Conservation (phyloP, 2,888 invertebrate species). For the Nemoura dubitans region DNA sequence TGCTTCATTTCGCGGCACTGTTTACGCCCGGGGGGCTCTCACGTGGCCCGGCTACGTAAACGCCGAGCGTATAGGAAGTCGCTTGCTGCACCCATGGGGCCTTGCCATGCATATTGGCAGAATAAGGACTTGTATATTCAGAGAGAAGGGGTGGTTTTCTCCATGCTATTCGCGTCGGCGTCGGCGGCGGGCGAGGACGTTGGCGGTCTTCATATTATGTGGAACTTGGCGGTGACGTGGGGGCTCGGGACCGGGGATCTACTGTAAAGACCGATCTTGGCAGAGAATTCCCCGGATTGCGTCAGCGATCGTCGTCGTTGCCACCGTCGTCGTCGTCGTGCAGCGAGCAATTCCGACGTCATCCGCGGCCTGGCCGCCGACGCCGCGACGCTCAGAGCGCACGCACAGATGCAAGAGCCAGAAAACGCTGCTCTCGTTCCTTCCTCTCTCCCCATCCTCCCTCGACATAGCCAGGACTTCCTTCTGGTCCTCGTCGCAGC, state of each 20-base stretch:
- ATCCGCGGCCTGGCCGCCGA: not conserved
- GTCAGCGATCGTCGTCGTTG: not conserved
- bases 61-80: no score
- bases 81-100: not conserved
- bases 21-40: no score
- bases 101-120: not conserved
- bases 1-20: no score
- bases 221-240: not conserved
- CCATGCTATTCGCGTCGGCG: not conserved
- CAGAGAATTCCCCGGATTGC: not conserved
- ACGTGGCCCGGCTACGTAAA: no score
- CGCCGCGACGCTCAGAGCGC: not conserved
- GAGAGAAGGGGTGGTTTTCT: not conserved
- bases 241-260: not conserved
- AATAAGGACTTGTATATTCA: not conserved
- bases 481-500: not conserved
- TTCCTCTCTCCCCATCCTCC: not conserved
- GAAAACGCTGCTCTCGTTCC: not conserved
- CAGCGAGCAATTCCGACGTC: not conserved
- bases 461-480: not conserved
- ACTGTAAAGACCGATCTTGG: constrained; percentile 20
- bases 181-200: no score
- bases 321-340: not conserved
- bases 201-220: not conserved
- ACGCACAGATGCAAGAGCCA: not conserved